A percentile compares a stretch with the other conserved stretches of the same genome.
Conservation (phyloP, 1,140 invertebrate species). For the Drosophila oshimai region DNA sequence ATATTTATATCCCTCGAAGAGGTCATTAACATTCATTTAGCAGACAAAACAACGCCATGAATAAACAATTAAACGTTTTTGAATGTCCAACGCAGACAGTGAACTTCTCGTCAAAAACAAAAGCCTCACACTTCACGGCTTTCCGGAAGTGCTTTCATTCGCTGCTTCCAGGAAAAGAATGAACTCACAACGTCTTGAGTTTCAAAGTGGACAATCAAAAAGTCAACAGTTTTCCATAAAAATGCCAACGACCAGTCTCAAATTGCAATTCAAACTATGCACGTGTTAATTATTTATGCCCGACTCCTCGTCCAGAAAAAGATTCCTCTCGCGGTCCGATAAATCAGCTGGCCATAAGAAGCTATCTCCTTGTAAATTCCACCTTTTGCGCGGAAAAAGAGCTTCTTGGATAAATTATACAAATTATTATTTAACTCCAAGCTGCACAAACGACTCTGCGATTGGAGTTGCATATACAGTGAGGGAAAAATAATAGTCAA, state of each 20-base stretch:
- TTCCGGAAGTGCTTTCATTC: conserved; percentile 20
- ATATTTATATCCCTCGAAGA: conserved; percentile 22
- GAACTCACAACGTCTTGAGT: conserved; percentile 22
- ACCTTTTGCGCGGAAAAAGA: conserved; percentile 12
- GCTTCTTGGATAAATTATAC: conserved; percentile 71
- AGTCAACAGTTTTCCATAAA: conserved; percentile 49
- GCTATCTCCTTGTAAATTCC: conserved; percentile 53
- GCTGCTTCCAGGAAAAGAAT: conserved; percentile 10
- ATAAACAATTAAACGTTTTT: conserved; percentile 63
- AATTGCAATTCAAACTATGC: conserved; percentile 59
- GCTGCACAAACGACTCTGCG: not conserved
- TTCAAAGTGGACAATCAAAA: conserved; percentile 36
- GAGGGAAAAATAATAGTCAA: not conserved
- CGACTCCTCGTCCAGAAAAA: conserved; percentile 1
- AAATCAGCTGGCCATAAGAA: conserved; percentile 44
- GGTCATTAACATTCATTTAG: conserved; percentile 50
- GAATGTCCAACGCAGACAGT: conserved; percentile 25
- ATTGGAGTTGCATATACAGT: conserved; percentile 9
- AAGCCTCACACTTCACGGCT: conserved; percentile 17
- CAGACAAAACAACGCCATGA: conserved; percentile 33
- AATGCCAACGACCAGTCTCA: conserved; percentile 13
- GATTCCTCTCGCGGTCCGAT: conserved; percentile 26
- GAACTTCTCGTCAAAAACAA: conserved; percentile 28
- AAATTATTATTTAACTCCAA: conserved; percentile 72
- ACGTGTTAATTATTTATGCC: conserved; percentile 75